Evolutionary conservation across 2,888 invertebrate species (phyloP).

Genomic region (Andrena minutula): DNA sequence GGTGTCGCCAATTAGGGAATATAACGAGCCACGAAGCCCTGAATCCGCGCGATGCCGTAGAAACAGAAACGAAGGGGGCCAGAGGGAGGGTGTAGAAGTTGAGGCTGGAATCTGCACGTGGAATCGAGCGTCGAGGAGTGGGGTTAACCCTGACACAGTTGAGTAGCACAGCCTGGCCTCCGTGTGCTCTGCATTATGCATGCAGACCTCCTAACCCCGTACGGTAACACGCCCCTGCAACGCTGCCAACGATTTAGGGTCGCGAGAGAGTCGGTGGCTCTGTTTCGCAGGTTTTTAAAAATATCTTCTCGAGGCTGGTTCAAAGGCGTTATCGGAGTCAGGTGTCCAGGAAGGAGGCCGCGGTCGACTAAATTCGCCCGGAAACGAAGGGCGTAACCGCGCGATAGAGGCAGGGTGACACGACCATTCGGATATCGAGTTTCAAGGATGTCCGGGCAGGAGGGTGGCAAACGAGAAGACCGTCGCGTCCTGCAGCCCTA

Average conservation of each 20-base stretch:
- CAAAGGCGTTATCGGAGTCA: neutral
- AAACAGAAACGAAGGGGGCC: constrained; percentile 45
- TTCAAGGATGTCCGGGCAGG: constrained; percentile 29
- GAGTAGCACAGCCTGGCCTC: constrained; percentile 74
- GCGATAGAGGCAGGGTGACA: neutral
- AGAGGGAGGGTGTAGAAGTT: constrained; percentile 11
- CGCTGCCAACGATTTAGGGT: constrained; percentile 30
- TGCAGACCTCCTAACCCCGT: constrained; percentile 77
- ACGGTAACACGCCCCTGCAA: constrained; percentile 46
- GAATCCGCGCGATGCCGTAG: constrained; percentile 39
- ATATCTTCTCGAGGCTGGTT: neutral
- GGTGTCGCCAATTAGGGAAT: constrained; percentile 74
- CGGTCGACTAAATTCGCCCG: neutral
- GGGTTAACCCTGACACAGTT: constrained; percentile 82
- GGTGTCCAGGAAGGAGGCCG: neutral
- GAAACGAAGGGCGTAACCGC: constrained; percentile 11
- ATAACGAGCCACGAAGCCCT: constrained; percentile 69
- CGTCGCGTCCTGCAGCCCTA: neutral
- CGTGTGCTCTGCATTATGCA: constrained; percentile 78
- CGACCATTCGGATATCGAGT: constrained; percentile 31
- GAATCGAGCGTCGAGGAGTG: constrained; percentile 53
- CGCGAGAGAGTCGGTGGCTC: neutral
- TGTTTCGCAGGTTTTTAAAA: neutral
- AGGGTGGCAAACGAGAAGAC: neutral
- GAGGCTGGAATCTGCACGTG: constrained; percentile 62